Conservation (phyloP, 2,888 invertebrate genomes). For the Lucinisca nassula region DNA sequence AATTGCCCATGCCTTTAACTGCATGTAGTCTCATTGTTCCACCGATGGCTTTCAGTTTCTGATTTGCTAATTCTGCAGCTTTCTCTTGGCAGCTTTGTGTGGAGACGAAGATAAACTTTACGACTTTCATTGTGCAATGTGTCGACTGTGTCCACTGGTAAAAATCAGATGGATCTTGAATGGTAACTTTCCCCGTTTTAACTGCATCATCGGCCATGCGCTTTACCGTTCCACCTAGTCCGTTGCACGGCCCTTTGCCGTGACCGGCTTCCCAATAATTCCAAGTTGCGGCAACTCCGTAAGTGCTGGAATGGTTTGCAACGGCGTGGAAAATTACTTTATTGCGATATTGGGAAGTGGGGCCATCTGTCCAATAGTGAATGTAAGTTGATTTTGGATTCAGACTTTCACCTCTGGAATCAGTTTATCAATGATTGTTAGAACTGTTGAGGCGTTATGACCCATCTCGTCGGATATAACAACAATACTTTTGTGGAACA, state of each 20-base stretch:
- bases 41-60: neutral
- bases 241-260: neutral
- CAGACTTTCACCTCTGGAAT: conserved; percentile 22
- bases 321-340: conserved; percentile 27
- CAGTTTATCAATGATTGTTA: conserved; percentile 22
- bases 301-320: neutral
- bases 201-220: conserved; percentile 54
- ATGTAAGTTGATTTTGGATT: conserved; percentile 25
- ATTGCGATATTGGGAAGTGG: conserved; percentile 45
- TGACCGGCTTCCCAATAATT: conserved; percentile 20
- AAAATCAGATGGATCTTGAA: conserved; percentile 45
- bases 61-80: neutral
- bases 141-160: conserved; percentile 20
- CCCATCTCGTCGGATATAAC: conserved; percentile 25
- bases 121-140: neutral
- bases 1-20: neutral
- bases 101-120: neutral
- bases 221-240: neutral
- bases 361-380: conserved; percentile 30
- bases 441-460: neutral
- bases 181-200: conserved; percentile 25
- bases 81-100: neutral
- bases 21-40: neutral
- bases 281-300: neutral
- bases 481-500: conserved; percentile 18